Percentiles rank a stretch among this genome's conserved stretches.
Conservation (phyloP, 2,113 vertebrate species). For the Triplophysa siluroides region DNA sequence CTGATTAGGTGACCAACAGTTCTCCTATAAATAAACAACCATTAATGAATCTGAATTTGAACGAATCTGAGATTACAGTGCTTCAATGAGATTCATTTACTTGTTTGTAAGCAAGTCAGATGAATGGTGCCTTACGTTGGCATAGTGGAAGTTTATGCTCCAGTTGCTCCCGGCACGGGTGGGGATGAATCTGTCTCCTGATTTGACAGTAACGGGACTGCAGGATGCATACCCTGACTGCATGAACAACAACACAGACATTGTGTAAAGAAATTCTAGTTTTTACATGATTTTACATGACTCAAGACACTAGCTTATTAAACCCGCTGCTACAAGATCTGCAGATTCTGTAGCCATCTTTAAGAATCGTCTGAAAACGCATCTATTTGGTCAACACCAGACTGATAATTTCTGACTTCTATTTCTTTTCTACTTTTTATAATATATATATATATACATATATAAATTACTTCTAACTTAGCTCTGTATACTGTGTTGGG, state of each 20-base stretch:
- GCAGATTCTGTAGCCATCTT: no score
- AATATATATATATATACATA: no score
- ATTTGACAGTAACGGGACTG: conserved; percentile 74
- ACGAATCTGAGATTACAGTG: not conserved
- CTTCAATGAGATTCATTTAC: not conserved
- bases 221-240: conserved; percentile 71
- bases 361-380: no score
- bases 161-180: conserved; percentile 81
- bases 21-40: conserved; percentile 66
- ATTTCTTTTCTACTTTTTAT: no score
- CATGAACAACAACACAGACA: not conserved
- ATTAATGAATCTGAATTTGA: not conserved
- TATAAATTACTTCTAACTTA: no score
- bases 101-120: not conserved
- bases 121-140: conserved; percentile 68
- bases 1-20: conserved; percentile 77
- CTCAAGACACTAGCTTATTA: no score
- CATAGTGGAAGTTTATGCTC: conserved; percentile 81
- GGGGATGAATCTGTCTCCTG: conserved; percentile 79
- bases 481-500: no score
- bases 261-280: not conserved
- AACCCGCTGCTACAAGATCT: no score
- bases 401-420: no score
- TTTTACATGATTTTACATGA: not conserved
- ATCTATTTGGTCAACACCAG: no score